These are phyloP conservation scores for Pipra filicauda DNA, from an alignment of 2,113 vertebrate genomes.

Conservation along the genomic window DNA sequence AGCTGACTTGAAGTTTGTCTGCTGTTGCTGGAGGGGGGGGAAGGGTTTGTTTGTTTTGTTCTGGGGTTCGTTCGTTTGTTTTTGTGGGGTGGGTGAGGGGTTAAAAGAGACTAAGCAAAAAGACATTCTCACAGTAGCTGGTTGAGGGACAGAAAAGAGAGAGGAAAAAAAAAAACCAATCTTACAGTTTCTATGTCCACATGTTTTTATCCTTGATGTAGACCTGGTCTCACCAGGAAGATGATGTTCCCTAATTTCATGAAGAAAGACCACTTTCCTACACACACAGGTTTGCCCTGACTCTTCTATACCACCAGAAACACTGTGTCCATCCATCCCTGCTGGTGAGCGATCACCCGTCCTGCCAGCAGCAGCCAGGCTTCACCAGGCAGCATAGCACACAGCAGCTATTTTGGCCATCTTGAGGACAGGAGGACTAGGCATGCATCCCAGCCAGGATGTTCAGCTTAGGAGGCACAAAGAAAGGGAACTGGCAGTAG, in stretches of 20 bases:
- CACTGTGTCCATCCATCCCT: neutral
- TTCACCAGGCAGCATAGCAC: neutral
- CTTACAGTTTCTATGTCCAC: neutral
- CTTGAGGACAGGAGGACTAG: neutral
- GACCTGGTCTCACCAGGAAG: neutral
- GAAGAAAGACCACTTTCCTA: neutral
- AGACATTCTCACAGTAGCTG: neutral
- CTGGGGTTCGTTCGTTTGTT: neutral
- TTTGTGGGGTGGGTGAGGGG: rapidly evolving
- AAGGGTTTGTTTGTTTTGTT: neutral
- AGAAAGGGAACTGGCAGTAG: neutral
- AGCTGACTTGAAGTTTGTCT: neutral
- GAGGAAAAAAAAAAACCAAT: neutral
- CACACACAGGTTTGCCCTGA: neutral
- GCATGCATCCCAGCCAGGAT: neutral
- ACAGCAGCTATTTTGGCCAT: neutral
- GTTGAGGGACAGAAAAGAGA: neutral
- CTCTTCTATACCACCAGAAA: neutral
- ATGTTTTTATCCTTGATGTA: neutral
- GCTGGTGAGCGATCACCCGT: neutral
- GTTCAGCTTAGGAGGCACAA: neutral
- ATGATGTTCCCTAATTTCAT: neutral
- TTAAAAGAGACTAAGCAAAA: neutral
- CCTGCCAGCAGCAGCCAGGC: neutral
- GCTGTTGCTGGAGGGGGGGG: neutral